Base-by-base conservation (phyloP, 2,113 vertebrate species). In the Cebidichthys violaceus region DNA sequence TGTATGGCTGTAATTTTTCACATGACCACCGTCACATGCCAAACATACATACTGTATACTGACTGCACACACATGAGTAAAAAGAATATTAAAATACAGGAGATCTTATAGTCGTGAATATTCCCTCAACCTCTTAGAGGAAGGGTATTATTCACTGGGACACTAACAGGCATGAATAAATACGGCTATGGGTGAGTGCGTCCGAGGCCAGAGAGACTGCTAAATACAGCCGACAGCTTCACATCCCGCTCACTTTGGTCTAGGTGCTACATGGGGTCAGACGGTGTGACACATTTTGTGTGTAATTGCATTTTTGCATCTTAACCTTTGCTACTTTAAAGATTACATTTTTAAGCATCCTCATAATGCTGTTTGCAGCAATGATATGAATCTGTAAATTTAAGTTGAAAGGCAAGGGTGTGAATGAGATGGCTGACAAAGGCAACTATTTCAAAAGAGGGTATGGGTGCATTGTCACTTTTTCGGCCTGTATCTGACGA, bases 81-180 rank as follows among this genome's bases (percentile, higher is more conserved):
- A 77, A 75, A n/a, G 66, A 82, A 81, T 29, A 71, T 31, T 83
- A 24, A 75, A 76, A 72, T 70, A 81, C 75, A 50, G 3, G n/a
- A 69, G 70, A 83, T 55, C 27, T 24, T 35, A 31, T 62, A 55
- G 52, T 75, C 71, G 81, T 90, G 50, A 70, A 90, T 87, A 87
- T 83, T 81, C 80, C 72, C 65, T 8, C 45, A 78, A 64, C 45
- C 74, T 82, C 45, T 81, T 33, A 31, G 41, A 71, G 72, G 52
- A 29, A 70, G 73, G 24, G 64, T 78, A 79, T 90, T 86, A 86
- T 71, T 87, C 61, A 82, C 70, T 47, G 31, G 70, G 77, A 71
- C 70, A 82, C 76, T 54, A 78, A 82, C 72, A 79, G 50, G 82
- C 72, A 84, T 88, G 86, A 85, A 90, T 86, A 84, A 86, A 81